Evolutionary conservation across 2,113 vertebrate species (phyloP), one percentile per base, ranked within the genome.

Genomic region (Phalacrocorax aristotelis): DNA sequence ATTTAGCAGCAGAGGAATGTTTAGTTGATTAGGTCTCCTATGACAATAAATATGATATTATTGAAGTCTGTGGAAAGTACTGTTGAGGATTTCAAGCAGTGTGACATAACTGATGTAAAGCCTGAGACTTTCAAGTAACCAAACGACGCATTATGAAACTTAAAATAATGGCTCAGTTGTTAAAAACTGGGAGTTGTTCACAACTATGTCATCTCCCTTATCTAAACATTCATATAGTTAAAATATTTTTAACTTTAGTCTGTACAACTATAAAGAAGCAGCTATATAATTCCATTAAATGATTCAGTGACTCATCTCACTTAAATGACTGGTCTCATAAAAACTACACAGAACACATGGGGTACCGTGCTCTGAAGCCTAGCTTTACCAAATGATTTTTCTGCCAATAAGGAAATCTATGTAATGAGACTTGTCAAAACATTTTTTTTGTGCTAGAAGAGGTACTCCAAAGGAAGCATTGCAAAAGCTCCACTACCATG

Each of bases 1-100:
- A 88, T 93, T 95, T 95, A 97, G 88, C 86, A 93, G 86, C 89
- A 85, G 70, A 91, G 44, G 57, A 97, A 93, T 55, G 89, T 95
- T 95, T n/a, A 86, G 48, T 94, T 97, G 64, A 98, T 97, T 96
- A 95, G 60, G 65, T 93, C 48, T 91, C 42, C 76, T 88, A 54
- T n/a, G 86, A 88, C 89, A 97, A 95, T 75, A 97, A 97, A 90
- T 75, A 97, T 62, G 36, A 72, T 83, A 74, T 54, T 66, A 54
- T 12, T 91, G 46, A 76, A 40, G 16, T 60, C 69, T 88, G 30
- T 77, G 46, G 84, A 91, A 96, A 97, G 49, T 17, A 81, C 44
- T 60, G 13, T 16, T 76, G 44, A 96, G 72, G 93, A 94, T 87
- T 93, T 92, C 83, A 87, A 87, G 48, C 34, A 90, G 23, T 12